Percentiles rank a stretch among this genome's conserved stretches.
Evolutionary conservation across 2,888 invertebrate species (phyloP).

Genomic region (Drosophila nigricruria): DNA sequence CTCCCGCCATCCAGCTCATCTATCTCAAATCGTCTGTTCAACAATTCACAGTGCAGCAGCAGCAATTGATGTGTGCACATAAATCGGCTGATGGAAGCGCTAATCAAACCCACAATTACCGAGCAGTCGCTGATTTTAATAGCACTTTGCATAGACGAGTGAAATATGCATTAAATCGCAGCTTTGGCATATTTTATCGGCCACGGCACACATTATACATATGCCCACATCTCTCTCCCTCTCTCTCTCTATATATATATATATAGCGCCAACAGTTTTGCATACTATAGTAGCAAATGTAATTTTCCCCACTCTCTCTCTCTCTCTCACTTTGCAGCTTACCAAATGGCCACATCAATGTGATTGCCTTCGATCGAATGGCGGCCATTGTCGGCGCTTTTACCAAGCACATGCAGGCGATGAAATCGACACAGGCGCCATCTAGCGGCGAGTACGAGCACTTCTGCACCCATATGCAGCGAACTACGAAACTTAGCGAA

Average conservation of each 20-base stretch:
- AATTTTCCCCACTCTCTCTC: not conserved
- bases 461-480: slow-evolving; percentile 85
- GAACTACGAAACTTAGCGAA: slow-evolving; percentile 83
- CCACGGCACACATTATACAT: slow-evolving; percentile 4
- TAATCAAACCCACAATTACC: slow-evolving; percentile 61
- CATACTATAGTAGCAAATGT: slow-evolving; percentile 10
- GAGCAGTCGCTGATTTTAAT: slow-evolving; percentile 49
- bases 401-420: slow-evolving; percentile 85
- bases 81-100: slow-evolving; percentile 53
- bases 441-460: slow-evolving; percentile 83
- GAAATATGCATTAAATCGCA: slow-evolving; percentile 36
- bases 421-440: slow-evolving; percentile 74
- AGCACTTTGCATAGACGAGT: slow-evolving; percentile 25
- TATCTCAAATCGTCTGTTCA: slow-evolving; percentile 14
- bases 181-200: slow-evolving; percentile 39
- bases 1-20: not conserved
- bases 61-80: slow-evolving; percentile 51
- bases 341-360: slow-evolving; percentile 94
- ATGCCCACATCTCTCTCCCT: not conserved
- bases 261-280: slow-evolving; percentile 6
- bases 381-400: slow-evolving; percentile 85
- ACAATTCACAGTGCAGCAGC: slow-evolving; percentile 31
- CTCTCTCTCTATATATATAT: not conserved
- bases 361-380: slow-evolving; percentile 86
- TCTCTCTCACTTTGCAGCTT: slow-evolving; percentile 86